Conservation (phyloP, 1,140 invertebrate species). For the Platyura marginata region DNA sequence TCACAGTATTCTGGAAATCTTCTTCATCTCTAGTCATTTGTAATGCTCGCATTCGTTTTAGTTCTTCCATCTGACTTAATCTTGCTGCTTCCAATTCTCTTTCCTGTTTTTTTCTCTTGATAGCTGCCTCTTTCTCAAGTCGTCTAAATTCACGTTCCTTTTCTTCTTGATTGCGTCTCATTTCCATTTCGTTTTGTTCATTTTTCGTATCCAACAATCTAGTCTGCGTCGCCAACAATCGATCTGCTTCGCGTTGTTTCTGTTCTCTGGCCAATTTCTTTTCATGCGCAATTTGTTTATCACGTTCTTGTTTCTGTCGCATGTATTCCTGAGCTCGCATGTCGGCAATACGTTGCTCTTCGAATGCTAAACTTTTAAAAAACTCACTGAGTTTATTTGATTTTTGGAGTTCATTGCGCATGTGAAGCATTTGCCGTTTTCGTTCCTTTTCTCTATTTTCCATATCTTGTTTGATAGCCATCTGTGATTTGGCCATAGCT, state of each 20-base stretch:
- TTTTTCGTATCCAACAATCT: constrained; percentile 21
- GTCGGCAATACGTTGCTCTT: constrained; percentile 39
- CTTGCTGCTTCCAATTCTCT: constrained; percentile 28
- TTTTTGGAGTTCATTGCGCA: constrained; percentile 23
- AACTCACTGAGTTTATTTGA: constrained; percentile 32
- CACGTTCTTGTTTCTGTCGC: constrained; percentile 33
- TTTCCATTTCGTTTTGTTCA: constrained; percentile 32
- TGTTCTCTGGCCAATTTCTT: constrained; percentile 20
- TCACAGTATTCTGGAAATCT: constrained; percentile 33
- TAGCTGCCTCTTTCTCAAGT: constrained; percentile 29
- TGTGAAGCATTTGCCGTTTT: constrained; percentile 14
- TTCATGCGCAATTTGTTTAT: constrained; percentile 26
- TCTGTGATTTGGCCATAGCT: constrained; percentile 30
- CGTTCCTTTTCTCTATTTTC: constrained; percentile 19
- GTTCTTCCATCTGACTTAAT: constrained; percentile 24
- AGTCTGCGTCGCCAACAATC: constrained; percentile 24
- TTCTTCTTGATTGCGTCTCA: constrained; percentile 31
- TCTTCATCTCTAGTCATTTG: constrained; percentile 37
- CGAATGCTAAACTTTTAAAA: constrained; percentile 31
- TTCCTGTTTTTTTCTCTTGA: constrained; percentile 28
- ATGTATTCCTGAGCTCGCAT: constrained; percentile 39
- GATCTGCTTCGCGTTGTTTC: constrained; percentile 27
- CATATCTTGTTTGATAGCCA: constrained; percentile 32
- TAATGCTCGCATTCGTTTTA: constrained; percentile 27
- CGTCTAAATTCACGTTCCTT: constrained; percentile 32